Conservation (phyloP, 2,797 vertebrate genomes). For the Loriculus beryllinus region DNA sequence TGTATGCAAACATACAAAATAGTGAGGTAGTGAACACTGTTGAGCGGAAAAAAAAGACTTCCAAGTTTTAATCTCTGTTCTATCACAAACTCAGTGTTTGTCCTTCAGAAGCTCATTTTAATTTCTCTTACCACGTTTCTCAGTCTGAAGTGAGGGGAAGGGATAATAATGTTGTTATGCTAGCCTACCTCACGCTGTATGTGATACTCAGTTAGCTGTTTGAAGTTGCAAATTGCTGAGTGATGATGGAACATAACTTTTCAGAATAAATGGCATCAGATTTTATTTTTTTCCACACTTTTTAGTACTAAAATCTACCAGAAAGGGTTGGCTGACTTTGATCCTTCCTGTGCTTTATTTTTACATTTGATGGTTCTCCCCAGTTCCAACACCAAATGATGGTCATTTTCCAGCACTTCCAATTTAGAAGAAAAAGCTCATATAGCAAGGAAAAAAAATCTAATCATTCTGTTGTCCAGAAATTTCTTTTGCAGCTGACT, state of each 20-base stretch:
- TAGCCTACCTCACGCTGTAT: not conserved
- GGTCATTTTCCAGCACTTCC: not conserved
- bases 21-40: accelerated
- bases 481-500: not conserved
- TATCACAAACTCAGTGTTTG: not conserved
- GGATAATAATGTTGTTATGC: not conserved
- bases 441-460: not conserved
- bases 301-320: not conserved
- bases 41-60: not conserved
- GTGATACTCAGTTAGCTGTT: not conserved
- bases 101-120: not conserved
- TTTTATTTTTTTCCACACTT: not conserved
- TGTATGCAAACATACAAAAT: not conserved
- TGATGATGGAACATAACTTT: not conserved
- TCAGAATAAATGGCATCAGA: not conserved
- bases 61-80: not conserved
- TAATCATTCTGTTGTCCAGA: not conserved
- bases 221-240: slow-evolving; percentile 10
- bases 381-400: not conserved
- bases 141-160: not conserved
- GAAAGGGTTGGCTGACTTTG: slow-evolving; percentile 8
- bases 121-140: not conserved
- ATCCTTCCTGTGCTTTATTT: slow-evolving; percentile 1
- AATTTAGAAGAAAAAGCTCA: not conserved
- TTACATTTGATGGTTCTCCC: not conserved